phyloP scores from a whole-genome alignment of 2,888 invertebrate genomes.

The Ganaspis brasiliensis region DNA sequence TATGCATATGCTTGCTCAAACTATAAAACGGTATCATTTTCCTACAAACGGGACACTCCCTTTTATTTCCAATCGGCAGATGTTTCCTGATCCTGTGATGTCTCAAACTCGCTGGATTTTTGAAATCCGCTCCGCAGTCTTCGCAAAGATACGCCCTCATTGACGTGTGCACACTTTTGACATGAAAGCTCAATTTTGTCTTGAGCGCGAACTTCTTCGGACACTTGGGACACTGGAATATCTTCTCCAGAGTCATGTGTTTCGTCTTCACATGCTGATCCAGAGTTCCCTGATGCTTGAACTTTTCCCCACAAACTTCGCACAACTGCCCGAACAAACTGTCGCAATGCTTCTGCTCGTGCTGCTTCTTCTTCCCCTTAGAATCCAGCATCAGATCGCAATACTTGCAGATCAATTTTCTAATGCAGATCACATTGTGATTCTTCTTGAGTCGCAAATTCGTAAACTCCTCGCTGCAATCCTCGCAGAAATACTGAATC shows the following conservation, averaged over 20 bases:
- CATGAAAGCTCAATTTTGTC: constrained; percentile 77
- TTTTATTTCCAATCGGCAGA: constrained; percentile 75
- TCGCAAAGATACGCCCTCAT: constrained; percentile 76
- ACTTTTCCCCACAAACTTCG: constrained; percentile 78
- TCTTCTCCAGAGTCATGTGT: constrained; percentile 78
- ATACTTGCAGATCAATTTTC: constrained; percentile 75
- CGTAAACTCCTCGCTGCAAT: constrained; percentile 75
- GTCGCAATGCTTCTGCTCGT: constrained; percentile 78
- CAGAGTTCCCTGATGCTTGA: constrained; percentile 78
- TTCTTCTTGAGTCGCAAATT: constrained; percentile 74
- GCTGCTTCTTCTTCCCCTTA: constrained; percentile 77
- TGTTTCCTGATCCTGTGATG: constrained; percentile 79
- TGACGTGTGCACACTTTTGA: constrained; percentile 78
- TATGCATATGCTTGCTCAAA: constrained; percentile 79
- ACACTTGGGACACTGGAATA: constrained; percentile 77
- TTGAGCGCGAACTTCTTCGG: constrained; percentile 78
- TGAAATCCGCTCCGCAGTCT: constrained; percentile 79
- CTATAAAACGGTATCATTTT: constrained; percentile 78
- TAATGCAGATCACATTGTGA: constrained; percentile 73
- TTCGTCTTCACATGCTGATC: constrained; percentile 78
- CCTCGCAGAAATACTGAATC: constrained; percentile 76
- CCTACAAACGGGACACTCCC: constrained; percentile 76
- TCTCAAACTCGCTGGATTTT: constrained; percentile 77
- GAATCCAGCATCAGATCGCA: constrained; percentile 74
- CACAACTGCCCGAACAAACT: constrained; percentile 75